These are phyloP conservation scores for Apis laboriosa DNA, from an alignment of 1,140 invertebrate species.

Conservation along the genomic window DNA sequence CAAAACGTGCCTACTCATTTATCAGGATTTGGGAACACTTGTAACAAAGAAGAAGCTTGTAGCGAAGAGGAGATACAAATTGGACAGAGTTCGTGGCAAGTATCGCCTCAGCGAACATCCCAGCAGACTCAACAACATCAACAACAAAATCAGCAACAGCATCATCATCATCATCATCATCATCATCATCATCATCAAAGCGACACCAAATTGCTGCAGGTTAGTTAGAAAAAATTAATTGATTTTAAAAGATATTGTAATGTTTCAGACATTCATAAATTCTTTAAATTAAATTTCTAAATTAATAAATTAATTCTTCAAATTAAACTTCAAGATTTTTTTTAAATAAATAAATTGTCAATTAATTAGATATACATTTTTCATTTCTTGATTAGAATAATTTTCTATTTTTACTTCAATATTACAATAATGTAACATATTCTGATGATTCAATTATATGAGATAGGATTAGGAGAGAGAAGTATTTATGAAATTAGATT, in stretches of 20 bases:
- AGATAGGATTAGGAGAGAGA: too few species aligned
- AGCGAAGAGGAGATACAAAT: constrained; percentile 78
- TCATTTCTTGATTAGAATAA: too few species aligned
- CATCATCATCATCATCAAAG: constrained; percentile 68
- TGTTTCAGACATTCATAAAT: too few species aligned
- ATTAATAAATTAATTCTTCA: too few species aligned
- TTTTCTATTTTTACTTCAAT: too few species aligned
- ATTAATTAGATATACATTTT: too few species aligned
- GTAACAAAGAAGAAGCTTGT: constrained; percentile 67
- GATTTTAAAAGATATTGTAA: neutral
- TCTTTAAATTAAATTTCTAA: too few species aligned
- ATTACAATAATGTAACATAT: too few species aligned
- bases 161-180: constrained; percentile 55
- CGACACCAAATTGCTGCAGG: constrained; percentile 75
- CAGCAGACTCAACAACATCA: constrained; percentile 64
- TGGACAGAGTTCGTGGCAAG: constrained; percentile 68
- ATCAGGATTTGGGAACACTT: constrained; percentile 41
- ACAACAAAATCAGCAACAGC: constrained; percentile 61
- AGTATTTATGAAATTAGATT: too few species aligned
- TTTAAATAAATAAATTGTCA: too few species aligned
- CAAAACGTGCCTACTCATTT: constrained; percentile 80
- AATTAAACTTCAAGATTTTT: too few species aligned
- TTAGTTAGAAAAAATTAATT: constrained; percentile 45
- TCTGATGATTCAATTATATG: too few species aligned
- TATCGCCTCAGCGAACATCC: constrained; percentile 51